These are phyloP conservation scores for Lepus timidus DNA, from an alignment of 2,113 vertebrate species.

Conservation along the genomic window DNA sequence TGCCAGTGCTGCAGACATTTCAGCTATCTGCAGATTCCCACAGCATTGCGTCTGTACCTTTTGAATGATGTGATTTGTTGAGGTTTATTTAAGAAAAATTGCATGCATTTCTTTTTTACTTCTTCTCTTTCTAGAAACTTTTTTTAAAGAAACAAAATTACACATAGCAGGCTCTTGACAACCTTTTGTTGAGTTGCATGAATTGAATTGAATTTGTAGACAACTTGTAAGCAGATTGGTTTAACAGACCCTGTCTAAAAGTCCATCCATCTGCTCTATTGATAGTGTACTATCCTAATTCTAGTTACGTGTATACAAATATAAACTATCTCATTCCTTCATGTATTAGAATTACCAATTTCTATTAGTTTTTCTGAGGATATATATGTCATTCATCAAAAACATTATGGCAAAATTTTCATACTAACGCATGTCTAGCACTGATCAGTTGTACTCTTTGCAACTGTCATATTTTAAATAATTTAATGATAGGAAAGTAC, in stretches of 20 bases:
- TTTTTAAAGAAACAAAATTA: neutral
- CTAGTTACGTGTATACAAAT: neutral
- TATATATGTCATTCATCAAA: constrained; percentile 2
- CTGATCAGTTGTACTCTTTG: neutral
- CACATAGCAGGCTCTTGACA: neutral
- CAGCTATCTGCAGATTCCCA: neutral
- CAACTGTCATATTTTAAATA: constrained; percentile 35
- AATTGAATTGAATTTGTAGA: neutral
- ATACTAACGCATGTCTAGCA: constrained; percentile 9
- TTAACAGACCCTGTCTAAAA: constrained; percentile 44
- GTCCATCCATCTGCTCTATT: neutral
- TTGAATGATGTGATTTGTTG: neutral
- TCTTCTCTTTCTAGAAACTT: neutral
- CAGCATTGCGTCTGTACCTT: neutral
- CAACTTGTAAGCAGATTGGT: neutral
- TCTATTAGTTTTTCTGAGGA: neutral
- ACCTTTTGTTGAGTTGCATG: neutral
- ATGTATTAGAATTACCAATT: constrained; percentile 29
- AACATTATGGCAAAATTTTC: neutral
- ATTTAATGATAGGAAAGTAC: neutral
- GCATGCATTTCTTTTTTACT: neutral
- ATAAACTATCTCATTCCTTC: neutral
- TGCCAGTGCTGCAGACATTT: neutral
- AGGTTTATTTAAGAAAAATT: neutral
- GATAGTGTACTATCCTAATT: neutral